Base-by-base conservation (phyloP, 2,888 invertebrate genomes). In the Tanypteryx hageni region DNA sequence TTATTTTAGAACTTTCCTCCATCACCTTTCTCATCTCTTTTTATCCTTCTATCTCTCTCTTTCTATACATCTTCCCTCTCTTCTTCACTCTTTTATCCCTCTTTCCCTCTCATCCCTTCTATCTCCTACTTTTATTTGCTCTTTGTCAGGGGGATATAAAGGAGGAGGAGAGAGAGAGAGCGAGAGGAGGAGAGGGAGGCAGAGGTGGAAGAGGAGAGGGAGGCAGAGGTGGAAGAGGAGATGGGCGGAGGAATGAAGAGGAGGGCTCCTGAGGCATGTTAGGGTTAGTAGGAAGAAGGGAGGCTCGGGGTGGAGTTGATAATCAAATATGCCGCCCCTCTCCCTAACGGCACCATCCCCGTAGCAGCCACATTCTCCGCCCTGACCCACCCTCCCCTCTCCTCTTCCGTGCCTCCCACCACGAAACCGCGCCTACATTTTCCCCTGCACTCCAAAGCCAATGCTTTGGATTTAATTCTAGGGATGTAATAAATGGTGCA, bases 1-100 rank as follows among this genome's bases (percentile, higher is more conserved):
- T 85, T 85, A 85, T 58, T 85, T 76, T 85, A 57, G 85, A 85
- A 85, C 85, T 85, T 84, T 58, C 18, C 18, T 85, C 85, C 85
- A 18, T 22, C n/a, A 22, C 22, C 13, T 57, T 11, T 57, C n/a
- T 27, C 10, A 76, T 57, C 84, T 44, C 44, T 56, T 44, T 84
- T 18, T 68, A 68, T 68, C n/a, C 84, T n/a, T 10, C 18, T n/a
- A 5, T 14, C 57, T 18, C 22, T 14, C 57, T n/a, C 85, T 18
- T 76, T 27, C n/a, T 1, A n/a, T 11, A n/a, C 76, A 18, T n/a
- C 76, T n/a, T 27, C 76, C 76, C 22, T 4, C 18, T 27, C 76
- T 27, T 44, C 76, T 76, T 22, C n/a, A 14, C 76, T 22, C 68
- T 22, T 22, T 76, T 5, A 22, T 9, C 68, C n/a, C n/a, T n/a